A percentile compares a stretch with the other conserved stretches of the same genome.
These are phyloP conservation scores for Strigamia transsilvanica DNA, from an alignment of 2,888 invertebrate species.

Conservation along the genomic window DNA sequence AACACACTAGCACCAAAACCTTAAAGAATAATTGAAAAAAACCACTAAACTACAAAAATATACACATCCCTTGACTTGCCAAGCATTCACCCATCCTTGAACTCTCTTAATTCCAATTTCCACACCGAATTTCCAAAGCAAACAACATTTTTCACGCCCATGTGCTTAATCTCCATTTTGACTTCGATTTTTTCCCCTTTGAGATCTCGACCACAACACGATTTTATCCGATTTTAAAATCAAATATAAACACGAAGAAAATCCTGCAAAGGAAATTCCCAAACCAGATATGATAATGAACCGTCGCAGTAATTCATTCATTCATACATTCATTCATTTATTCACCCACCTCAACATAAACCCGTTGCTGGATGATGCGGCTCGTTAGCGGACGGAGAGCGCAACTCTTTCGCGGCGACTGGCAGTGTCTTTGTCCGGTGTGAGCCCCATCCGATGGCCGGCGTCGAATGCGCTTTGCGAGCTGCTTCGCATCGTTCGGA, in stretches of 20 bases:
- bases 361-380: neutral
- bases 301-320: neutral
- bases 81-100: neutral
- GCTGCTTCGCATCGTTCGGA: neutral
- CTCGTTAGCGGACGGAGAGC: neutral
- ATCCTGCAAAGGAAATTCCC: neutral
- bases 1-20: neutral
- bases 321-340: constrained; percentile 3
- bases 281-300: neutral
- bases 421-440: constrained; percentile 25
- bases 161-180: constrained; percentile 26
- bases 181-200: constrained; percentile 27
- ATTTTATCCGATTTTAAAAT: neutral
- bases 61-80: neutral
- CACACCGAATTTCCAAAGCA: neutral
- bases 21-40: neutral
- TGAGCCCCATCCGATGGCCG: constrained; percentile 4
- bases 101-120: neutral
- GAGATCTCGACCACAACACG: neutral
- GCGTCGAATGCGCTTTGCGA: neutral
- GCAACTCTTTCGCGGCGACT: constrained; percentile 20
- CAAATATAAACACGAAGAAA: neutral
- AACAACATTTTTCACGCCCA: neutral
- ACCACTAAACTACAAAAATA: neutral
- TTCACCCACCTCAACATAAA: constrained; percentile 7